Evolutionary conservation across 1,140 invertebrate genomes (phyloP).

Genomic region (Dreissena polymorpha): DNA sequence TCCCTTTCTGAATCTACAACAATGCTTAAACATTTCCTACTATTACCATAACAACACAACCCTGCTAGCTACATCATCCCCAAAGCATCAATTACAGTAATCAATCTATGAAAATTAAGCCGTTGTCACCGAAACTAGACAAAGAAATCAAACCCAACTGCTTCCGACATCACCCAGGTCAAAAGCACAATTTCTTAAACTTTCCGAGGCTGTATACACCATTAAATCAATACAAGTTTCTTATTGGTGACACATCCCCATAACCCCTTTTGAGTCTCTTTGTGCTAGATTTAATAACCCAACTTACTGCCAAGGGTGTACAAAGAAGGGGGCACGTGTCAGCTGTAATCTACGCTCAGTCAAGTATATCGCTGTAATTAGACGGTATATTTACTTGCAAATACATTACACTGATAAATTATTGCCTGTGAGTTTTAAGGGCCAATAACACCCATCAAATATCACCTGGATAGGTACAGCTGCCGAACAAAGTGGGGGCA

Average conservation of each 20-base stretch:
- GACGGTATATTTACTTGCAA: slow-evolving; percentile 56
- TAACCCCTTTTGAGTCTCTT: slow-evolving; percentile 40
- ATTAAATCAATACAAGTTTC: slow-evolving; percentile 54
- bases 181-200: slow-evolving; percentile 55
- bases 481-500: slow-evolving; percentile 22
- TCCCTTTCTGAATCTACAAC: background rate
- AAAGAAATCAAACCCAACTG: slow-evolving; percentile 47
- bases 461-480: slow-evolving; percentile 47
- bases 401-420: slow-evolving; percentile 41
- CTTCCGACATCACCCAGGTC: slow-evolving; percentile 45
- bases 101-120: slow-evolving; percentile 56
- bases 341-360: slow-evolving; percentile 48
- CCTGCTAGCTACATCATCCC: slow-evolving; percentile 29
- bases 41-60: slow-evolving; percentile 44
- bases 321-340: slow-evolving; percentile 48
- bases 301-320: slow-evolving; percentile 17
- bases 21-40: slow-evolving; percentile 13
- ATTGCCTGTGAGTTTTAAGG: background rate
- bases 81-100: slow-evolving; percentile 52
- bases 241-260: slow-evolving; percentile 49
- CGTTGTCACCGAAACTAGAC: slow-evolving; percentile 40
- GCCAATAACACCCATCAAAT: background rate
- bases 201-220: slow-evolving; percentile 17
- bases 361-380: slow-evolving; percentile 52
- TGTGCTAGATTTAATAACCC: slow-evolving; percentile 53